Evolutionary conservation across 2,113 vertebrate species (phyloP).

Genomic region (Ceyx margarethae): DNA sequence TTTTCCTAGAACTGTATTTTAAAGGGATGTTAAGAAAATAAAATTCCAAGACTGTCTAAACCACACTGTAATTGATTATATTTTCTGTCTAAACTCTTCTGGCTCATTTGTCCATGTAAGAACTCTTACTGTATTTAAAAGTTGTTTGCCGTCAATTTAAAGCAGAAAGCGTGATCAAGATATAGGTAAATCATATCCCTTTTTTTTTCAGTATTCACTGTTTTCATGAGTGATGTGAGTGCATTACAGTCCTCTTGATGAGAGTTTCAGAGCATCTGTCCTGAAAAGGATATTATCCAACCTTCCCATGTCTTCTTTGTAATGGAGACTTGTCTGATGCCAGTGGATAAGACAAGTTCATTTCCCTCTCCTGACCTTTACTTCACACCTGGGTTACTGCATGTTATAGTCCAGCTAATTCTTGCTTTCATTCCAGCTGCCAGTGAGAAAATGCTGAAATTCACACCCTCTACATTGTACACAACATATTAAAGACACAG

Average conservation of each 20-base stretch:
- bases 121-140: neutral
- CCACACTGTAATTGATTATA: neutral
- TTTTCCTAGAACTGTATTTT: neutral
- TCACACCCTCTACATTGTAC: neutral
- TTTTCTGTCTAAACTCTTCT: neutral
- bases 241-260: neutral
- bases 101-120: neutral
- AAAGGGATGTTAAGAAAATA: neutral
- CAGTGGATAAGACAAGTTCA: neutral
- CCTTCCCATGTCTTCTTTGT: neutral
- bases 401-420: neutral
- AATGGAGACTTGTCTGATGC: neutral
- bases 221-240: neutral
- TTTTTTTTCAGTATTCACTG: neutral
- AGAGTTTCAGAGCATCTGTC: neutral
- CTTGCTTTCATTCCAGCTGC: neutral
- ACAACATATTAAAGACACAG: neutral
- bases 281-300: neutral
- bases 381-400: neutral
- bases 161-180: neutral
- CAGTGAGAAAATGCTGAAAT: neutral
- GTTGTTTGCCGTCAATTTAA: neutral
- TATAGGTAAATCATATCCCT: neutral
- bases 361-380: neutral
- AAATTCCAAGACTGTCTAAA: neutral